Evolutionary conservation across 2,797 vertebrate genomes (phyloP), one percentile per base, ranked within the genome.

Genomic region (Anguilla obscura): DNA sequence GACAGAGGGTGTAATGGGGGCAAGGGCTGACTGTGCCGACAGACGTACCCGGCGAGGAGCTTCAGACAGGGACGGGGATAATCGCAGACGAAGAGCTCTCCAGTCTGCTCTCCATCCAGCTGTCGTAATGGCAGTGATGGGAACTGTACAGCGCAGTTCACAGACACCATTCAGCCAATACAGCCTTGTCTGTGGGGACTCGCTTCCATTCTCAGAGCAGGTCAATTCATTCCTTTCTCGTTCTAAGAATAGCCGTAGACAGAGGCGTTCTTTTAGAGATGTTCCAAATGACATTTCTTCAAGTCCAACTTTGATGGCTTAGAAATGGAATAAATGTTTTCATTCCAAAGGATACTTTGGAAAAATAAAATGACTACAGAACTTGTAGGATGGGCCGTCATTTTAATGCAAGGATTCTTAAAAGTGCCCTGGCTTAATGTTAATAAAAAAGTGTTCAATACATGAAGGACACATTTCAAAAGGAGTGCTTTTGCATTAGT

Each of bases 181-280:
- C 7, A 18, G 52, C 63, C 45, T 12, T 71, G 40, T 76, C 63
- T 85, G 27, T 45, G 36, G 60, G 58, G 52, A n/a, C 56, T 63
- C 71, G 30, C 88, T 90, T 89, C 85, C 85, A 87, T 48, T 54
- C 63, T 52, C 71, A 71, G 30, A 10, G 14, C 21, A 50, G 71
- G 33, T 52, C 69, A 74, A 54, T 86, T 76, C 69, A 86, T 76
- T 86, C 86, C 74, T 76, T 30, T 86, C 48, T 2, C n/a, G 9
- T 86, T 50, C 66, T 74, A 52, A 27, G 76, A 74, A 76, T 52
- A 86, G 50, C 50, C 86, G 1, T 14, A 21, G 40, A 16, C 45
- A 52, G 66, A 50, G 40, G 71, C 45, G 7, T 27, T 40, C n/a
- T 14, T 30, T 30, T 79, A 79, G n/a, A 52, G 12, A 86, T 27